phyloP scores from a whole-genome alignment of 2,888 invertebrate genomes.

The Parascotia fuliginaria region DNA sequence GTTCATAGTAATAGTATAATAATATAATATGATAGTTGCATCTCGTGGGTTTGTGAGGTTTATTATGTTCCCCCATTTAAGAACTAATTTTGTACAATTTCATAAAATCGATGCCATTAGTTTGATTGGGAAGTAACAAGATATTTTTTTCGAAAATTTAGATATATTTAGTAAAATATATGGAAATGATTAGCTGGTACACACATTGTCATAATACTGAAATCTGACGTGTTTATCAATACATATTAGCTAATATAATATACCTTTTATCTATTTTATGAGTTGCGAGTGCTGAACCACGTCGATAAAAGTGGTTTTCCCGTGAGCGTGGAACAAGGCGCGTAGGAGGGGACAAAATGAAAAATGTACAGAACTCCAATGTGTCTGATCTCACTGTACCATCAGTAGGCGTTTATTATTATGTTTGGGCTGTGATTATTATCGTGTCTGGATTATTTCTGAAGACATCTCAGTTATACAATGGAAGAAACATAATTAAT shows the following conservation, averaged over 20 bases:
- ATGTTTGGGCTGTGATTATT: slow-evolving; percentile 70
- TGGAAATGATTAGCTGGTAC: background rate
- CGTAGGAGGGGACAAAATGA: slow-evolving; percentile 40
- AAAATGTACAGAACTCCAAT: slow-evolving; percentile 58
- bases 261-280: no score
- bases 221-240: no score
- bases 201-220: no score
- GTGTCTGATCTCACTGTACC: slow-evolving; percentile 65
- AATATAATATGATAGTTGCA: background rate
- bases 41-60: background rate
- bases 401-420: slow-evolving; percentile 57
- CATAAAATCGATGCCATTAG: no score
- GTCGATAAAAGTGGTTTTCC: background rate
- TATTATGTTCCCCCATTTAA: background rate
- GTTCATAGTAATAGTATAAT: background rate
- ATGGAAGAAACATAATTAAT: slow-evolving; percentile 28
- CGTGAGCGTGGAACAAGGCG: slow-evolving; percentile 5
- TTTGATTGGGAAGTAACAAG: no score
- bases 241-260: no score
- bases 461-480: slow-evolving; percentile 23
- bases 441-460: slow-evolving; percentile 49
- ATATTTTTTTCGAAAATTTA: no score
- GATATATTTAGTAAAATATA: background rate
- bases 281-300: background rate
- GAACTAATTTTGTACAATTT: no score